Evolutionary conservation across 2,888 invertebrate genomes (phyloP), one percentile per base, ranked within the genome.

Genomic region (Caenorhabditis sp.): DNA sequence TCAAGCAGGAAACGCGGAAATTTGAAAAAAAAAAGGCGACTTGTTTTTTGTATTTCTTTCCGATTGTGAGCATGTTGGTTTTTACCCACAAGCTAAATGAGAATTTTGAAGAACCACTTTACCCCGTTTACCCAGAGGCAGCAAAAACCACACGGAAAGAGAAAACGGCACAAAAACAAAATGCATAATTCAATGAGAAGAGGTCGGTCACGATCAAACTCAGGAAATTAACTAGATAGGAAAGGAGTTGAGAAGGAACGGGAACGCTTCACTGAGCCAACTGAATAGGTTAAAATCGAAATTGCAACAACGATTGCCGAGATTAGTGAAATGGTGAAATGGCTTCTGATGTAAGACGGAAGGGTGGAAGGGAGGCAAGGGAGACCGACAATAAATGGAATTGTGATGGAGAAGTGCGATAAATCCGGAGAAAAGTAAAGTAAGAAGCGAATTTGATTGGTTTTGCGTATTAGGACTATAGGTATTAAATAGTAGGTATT

Each of bases 331-430:
- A 67, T 51, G 76, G 76, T 58, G 67, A 9, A 67, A 67, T 51
- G 76, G 76, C 67, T 76, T 76, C 67, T 53, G 55, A n/a, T n/a
- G n/a, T n/a, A n/a, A 65, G 61, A 28, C 47, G 22, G 37, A 26
- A 6, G 9, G 32, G 44, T n/a, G n/a, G 50, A 3, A 9, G 6
- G 70, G 50, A 15, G 24, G 53, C 32, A 13, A 20, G 18, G 37
- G 61, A 51, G 51, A 20, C n/a, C 58, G 68, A 69, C 70, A 65
- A 78, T 78, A 70, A 78, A 78, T 70, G 32, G 40, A 78, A 78
- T 65, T 78, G 64, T 78, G 78, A 78, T 78, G 70, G 64, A 70
- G 70, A 64, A 64, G 35, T 37, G 70, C 62, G 78, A 78, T 76
- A 76, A 76, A 40, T 78, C 40, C 28, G 15, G 22, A 62, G 37